Base-by-base conservation (phyloP, 2,888 invertebrate genomes). In the Xanthorhoe designata region DNA sequence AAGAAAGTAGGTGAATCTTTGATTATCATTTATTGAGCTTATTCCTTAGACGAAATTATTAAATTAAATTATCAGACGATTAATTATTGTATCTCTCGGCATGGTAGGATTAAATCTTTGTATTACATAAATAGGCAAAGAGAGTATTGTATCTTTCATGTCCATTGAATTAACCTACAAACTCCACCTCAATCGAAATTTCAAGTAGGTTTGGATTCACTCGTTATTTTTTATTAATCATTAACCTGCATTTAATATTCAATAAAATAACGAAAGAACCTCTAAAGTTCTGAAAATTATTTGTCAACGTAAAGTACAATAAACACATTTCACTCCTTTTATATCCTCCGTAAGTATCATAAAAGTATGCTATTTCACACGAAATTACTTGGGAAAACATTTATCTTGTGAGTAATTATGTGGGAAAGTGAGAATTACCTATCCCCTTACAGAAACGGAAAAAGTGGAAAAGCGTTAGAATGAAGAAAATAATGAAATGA, bases 401-500 rank as follows among this genome's bases (percentile, higher is more conserved):
- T 72, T 61, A 54, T 78, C 74, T 73, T 72, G 57, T 57, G 49
- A 61, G 69, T 75, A 77, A 76, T 76, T 78, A 74, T 68, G 69
- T 70, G 64, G 63, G 70, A 72, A 76, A 72, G 61, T 61, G 50
- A 24, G 19, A 62, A 55, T 38, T 38, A 53, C 29, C 10, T 52
- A 52, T 51, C 51, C n/a, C 63, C 47, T 61, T 64, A 60, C 61
- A 38, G 17, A 45, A 13, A 38, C 1, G 15, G 10, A 35, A 58
- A 54, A 54, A 17, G 17, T 35, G 15, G 29, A 52, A 42, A 42
- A 9, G 9, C 35, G 35, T 35, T 10, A 10, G 38, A 42, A 42
- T 42, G 38, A 42, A 42, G 38, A 42, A 42, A 42, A 42, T 42
- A 42, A 42, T 42, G 38, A 42, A 13, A 42, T 42, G 10, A 42